These are phyloP conservation scores for Lithobates pipiens DNA, from an alignment of 2,797 vertebrate genomes.

Conservation along the genomic window DNA sequence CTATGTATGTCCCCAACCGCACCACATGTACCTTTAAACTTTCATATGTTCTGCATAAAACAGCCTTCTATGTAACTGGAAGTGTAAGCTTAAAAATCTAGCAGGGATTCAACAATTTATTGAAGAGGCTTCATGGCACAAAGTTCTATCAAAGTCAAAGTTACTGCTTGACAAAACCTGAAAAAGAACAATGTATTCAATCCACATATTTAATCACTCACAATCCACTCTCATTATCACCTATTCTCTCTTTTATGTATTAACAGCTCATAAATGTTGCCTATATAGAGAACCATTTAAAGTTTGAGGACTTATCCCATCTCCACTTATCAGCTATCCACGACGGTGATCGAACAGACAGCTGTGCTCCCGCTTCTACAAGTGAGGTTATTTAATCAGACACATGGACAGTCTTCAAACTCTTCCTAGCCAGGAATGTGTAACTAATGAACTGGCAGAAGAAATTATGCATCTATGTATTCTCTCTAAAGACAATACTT, in stretches of 20 bases:
- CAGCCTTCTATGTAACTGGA: not conserved
- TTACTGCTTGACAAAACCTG: not conserved
- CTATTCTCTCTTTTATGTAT: not conserved
- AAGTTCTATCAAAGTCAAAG: not conserved
- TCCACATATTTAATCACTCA: not conserved
- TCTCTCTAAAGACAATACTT: not conserved
- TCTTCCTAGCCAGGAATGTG: slow-evolving; percentile 41
- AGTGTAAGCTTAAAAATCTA: not conserved
- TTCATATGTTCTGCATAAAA: too few relatives aligned
- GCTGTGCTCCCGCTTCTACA: slow-evolving; percentile 32
- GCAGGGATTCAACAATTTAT: not conserved
- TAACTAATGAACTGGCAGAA: slow-evolving; percentile 50
- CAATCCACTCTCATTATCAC: not conserved
- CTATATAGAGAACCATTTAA: not conserved
- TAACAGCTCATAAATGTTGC: not conserved
- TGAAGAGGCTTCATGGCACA: not conserved
- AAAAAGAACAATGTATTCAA: not conserved
- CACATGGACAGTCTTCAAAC: slow-evolving; percentile 50
- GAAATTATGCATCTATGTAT: slow-evolving; percentile 25
- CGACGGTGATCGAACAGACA: slow-evolving; percentile 37
- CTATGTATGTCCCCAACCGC: not conserved
- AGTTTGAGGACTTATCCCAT: not conserved
- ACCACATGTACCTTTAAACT: not conserved
- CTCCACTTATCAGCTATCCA: not conserved
- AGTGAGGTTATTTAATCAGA: slow-evolving; percentile 45